These are phyloP conservation scores for Pao palembangensis DNA, from an alignment of 2,113 vertebrate genomes.

Conservation along the genomic window DNA sequence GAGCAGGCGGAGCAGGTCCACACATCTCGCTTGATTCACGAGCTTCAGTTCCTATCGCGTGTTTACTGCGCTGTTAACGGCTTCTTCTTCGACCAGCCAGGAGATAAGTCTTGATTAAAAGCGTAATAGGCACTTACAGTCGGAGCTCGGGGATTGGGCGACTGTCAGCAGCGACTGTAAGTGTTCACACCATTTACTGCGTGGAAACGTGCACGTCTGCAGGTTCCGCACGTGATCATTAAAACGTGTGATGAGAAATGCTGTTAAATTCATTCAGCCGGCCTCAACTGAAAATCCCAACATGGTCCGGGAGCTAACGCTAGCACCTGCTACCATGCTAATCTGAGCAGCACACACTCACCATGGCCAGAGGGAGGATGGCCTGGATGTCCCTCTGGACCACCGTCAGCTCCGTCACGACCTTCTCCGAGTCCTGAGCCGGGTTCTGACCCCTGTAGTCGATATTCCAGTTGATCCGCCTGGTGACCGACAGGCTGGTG, in stretches of 20 bases:
- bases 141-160: conserved; percentile 5
- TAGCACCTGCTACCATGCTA: neutral
- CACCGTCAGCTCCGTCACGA: conserved; percentile 92
- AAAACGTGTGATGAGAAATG: too few species aligned
- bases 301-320: neutral
- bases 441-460: conserved; percentile 89
- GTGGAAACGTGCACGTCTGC: neutral
- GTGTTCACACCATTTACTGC: conserved; percentile 7
- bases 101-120: conserved; percentile 28
- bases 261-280: too few species aligned
- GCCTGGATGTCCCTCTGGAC: conserved; percentile 94
- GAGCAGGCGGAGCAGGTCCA: conserved; percentile 1
- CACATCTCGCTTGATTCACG: conserved; percentile 48
- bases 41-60: conserved; percentile 39
- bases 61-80: conserved; percentile 50
- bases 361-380: conserved; percentile 95
- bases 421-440: conserved; percentile 86
- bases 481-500: conserved; percentile 95
- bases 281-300: too few species aligned
- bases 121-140: conserved; percentile 15
- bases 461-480: conserved; percentile 97
- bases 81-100: conserved; percentile 26
- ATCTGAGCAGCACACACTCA: conserved; percentile 64
- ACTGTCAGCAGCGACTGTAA: neutral
- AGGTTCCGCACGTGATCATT: too few species aligned